These are phyloP conservation scores for Chironomus tentans DNA, from an alignment of 2,888 invertebrate species.

Conservation along the genomic window DNA sequence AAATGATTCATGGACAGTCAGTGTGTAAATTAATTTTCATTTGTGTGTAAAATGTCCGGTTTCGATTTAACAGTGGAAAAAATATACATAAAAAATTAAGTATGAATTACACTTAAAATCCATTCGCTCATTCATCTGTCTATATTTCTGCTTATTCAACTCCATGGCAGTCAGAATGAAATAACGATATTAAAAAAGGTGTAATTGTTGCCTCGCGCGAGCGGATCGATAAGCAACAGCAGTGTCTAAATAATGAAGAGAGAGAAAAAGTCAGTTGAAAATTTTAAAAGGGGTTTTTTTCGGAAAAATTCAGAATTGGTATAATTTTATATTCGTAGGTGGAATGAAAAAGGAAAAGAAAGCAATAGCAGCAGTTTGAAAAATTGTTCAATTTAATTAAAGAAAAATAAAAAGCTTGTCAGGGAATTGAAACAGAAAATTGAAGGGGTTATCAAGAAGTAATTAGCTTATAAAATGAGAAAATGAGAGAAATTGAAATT, in stretches of 20 bases:
- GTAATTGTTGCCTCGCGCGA: neutral
- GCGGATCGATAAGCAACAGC: slow-evolving; percentile 10
- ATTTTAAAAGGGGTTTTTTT: neutral
- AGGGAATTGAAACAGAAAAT: neutral
- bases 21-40: too few species aligned
- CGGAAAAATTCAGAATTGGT: neutral
- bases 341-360: neutral
- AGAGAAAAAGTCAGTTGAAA: neutral
- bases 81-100: too few species aligned
- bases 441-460: slow-evolving; percentile 25
- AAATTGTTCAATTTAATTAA: slow-evolving; percentile 27
- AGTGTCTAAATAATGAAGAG: neutral
- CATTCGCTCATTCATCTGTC: too few species aligned
- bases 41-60: too few species aligned
- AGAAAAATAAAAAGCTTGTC: slow-evolving; percentile 12
- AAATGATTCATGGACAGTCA: too few species aligned
- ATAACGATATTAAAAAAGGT: neutral
- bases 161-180: neutral
- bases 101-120: too few species aligned
- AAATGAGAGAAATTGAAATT: slow-evolving; percentile 15
- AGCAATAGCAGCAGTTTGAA: neutral
- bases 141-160: slow-evolving; percentile 18
- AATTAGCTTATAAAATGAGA: slow-evolving; percentile 14
- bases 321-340: neutral
- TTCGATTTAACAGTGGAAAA: too few species aligned